These are phyloP conservation scores for Laupala kohalensis DNA, from an alignment of 1,140 invertebrate species.

Conservation along the genomic window DNA sequence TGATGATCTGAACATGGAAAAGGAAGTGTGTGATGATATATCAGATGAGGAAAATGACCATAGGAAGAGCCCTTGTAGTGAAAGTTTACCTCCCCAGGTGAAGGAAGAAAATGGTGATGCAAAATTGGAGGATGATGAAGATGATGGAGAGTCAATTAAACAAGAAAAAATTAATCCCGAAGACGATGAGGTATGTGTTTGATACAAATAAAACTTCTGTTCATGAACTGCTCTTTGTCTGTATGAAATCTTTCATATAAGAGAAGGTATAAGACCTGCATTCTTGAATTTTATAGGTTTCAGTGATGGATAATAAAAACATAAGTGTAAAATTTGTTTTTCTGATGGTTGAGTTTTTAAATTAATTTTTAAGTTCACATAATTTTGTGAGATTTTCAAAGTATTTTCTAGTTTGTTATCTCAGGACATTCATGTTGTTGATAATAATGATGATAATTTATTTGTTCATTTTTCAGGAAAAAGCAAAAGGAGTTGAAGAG, in stretches of 20 bases:
- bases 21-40: neutral
- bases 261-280: too few relatives aligned
- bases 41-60: neutral
- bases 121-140: constrained; percentile 5
- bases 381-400: too few relatives aligned
- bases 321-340: too few relatives aligned
- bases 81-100: constrained; percentile 16
- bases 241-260: too few relatives aligned
- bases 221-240: too few relatives aligned
- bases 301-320: too few relatives aligned
- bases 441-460: neutral
- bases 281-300: too few relatives aligned
- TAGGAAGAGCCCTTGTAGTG: constrained; percentile 17
- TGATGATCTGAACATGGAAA: constrained; percentile 18
- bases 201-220: too few relatives aligned
- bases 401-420: too few relatives aligned
- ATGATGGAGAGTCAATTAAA: constrained; percentile 18
- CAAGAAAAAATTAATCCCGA: constrained; percentile 23
- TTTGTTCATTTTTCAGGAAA: neutral
- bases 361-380: too few relatives aligned
- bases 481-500: neutral
- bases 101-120: constrained; percentile 10
- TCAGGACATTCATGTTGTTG: too few relatives aligned
- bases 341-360: too few relatives aligned
- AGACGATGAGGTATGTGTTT: constrained; percentile 21